Evolutionary conservation across 2,888 invertebrate genomes (phyloP), one percentile per base, ranked within the genome.

Genomic region (Stenurella melanura): DNA sequence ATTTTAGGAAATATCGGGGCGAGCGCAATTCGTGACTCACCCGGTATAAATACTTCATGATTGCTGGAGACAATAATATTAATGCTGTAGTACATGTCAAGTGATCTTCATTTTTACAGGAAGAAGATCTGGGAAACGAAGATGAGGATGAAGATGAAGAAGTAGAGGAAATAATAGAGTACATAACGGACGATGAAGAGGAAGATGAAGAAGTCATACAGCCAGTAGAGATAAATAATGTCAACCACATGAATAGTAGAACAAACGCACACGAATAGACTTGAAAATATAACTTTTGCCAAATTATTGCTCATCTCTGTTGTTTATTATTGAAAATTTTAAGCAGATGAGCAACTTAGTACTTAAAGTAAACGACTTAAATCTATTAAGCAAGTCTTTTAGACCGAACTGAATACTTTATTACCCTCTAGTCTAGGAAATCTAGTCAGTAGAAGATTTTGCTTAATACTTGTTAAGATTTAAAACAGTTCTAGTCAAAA

Each of bases 151-250:
- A 83, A 73, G 78, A 78, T 70, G 82, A 82, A 57, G 81, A 81
- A 38, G 80, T 80, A 10, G 80, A 82, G 50, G 84, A 84, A 74
- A 80, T 83, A 19, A 77, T 83, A 50, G 83, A 86, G 77, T 76
- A 80, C 60, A 75, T 79, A 19, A 82, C 80, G 11, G 82, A 84
- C 30, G 79, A 80, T 26, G 83, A 83, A 68, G 81, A 80, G 19
- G 81, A 83, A 26, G 82, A 79, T 34, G 81, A 80, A 18, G 77
- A 19, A 15, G 67, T n/a, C n/a, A n/a, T 42, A 18, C 70, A 68
- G 6, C 57, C 64, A 17, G 75, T 30, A 17, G 56, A 75, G 3
- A 74, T 71, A 69, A 69, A 67, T 19, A 72, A 72, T 38, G 73
- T 63, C 30, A 60, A 61, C 18, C 50, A 72, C 17, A 15, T 61